Conservation (phyloP, 2,888 invertebrate species). For the Amaurobius ferox region DNA sequence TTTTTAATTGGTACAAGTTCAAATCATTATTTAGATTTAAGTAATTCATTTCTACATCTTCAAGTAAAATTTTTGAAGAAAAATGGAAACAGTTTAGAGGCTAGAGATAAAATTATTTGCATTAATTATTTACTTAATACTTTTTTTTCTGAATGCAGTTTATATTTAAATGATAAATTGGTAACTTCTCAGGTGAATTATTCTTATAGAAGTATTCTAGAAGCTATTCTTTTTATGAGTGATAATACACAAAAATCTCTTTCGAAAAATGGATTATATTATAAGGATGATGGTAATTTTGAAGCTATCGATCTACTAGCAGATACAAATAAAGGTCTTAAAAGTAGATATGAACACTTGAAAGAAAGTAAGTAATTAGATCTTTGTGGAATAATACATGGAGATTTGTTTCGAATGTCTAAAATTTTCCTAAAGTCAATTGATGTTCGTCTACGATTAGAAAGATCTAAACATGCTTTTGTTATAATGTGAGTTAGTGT, state of each 20-base stretch:
- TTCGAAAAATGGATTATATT: slow-evolving; percentile 14
- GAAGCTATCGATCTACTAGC: neutral
- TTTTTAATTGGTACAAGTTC: slow-evolving; percentile 24
- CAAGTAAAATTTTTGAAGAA: too few species aligned
- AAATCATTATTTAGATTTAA: slow-evolving; percentile 25
- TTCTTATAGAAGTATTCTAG: slow-evolving; percentile 7
- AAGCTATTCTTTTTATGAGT: too few species aligned
- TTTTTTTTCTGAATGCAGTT: slow-evolving; percentile 17
- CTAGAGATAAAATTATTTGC: neutral
- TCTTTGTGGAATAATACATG: too few species aligned
- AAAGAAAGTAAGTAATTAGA: slow-evolving; percentile 18
- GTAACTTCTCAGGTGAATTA: slow-evolving; percentile 23
- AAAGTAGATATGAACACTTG: neutral
- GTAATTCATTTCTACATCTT: too few species aligned
- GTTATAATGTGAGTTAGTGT: too few species aligned
- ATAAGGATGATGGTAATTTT: slow-evolving; percentile 3
- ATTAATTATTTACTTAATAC: slow-evolving; percentile 23
- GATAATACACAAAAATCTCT: too few species aligned
- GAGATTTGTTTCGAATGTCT: too few species aligned
- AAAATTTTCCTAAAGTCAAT: too few species aligned
- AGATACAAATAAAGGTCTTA: neutral
- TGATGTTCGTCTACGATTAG: too few species aligned
- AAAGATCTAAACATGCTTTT: too few species aligned
- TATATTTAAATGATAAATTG: slow-evolving; percentile 26
- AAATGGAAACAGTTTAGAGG: too few species aligned